Evolutionary conservation across 2,888 invertebrate genomes (phyloP).

Genomic region (Pachycephus smyrnensis): DNA sequence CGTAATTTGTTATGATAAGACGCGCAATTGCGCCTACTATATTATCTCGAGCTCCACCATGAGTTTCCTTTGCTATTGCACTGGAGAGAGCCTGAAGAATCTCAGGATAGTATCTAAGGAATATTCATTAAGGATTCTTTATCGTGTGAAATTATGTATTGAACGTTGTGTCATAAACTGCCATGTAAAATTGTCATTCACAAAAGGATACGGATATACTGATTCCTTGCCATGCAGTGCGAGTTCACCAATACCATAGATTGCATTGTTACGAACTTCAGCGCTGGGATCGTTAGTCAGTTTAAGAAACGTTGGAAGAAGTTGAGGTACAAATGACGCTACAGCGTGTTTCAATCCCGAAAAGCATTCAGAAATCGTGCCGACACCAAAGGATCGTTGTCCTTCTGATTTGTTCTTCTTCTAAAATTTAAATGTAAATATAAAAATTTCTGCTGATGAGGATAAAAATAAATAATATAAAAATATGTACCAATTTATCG

Average conservation of each 20-base stretch:
- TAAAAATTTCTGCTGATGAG: not conserved
- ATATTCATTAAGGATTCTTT: constrained; percentile 37
- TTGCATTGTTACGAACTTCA: constrained; percentile 82
- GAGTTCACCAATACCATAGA: constrained; percentile 82
- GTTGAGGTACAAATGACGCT: constrained; percentile 71
- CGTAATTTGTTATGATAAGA: constrained; percentile 76
- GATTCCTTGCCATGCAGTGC: constrained; percentile 75
- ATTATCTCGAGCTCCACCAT: constrained; percentile 78
- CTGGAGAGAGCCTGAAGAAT: constrained; percentile 77
- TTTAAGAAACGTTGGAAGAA: constrained; percentile 75
- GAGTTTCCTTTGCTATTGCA: constrained; percentile 75
- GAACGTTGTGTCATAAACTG: not conserved
- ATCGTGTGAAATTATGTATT: not conserved
- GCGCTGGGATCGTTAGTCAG: constrained; percentile 74
- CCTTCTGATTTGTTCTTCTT: constrained; percentile 75
- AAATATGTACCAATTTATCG: constrained; percentile 73
- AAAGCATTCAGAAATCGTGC: constrained; percentile 80
- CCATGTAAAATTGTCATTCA: not conserved
- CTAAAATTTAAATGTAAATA: constrained; percentile 62
- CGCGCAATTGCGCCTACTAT: constrained; percentile 83
- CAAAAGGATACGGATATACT: constrained; percentile 71
- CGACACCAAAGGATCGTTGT: constrained; percentile 79
- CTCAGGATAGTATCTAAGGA: constrained; percentile 72
- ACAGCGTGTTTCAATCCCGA: constrained; percentile 72
- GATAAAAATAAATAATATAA: not conserved